Evolutionary conservation across 2,888 invertebrate species (phyloP), one percentile per base, ranked within the genome.

Genomic region (Heterodera filipjevi): DNA sequence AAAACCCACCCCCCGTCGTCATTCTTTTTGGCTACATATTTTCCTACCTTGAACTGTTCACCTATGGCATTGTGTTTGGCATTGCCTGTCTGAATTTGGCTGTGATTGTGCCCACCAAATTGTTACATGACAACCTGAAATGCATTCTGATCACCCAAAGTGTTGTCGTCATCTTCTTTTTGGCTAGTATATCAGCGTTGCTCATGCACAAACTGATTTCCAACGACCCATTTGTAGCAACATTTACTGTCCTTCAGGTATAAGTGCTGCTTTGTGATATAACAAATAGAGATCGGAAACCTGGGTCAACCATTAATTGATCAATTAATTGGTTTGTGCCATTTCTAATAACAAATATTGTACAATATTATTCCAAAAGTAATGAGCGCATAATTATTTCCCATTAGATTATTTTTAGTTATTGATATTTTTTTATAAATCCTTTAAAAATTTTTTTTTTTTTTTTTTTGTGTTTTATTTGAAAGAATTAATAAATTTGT

Each of bases 111-210:
- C 10, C n/a, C 59, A 59, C 59, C n/a, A n/a, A n/a, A 59, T 0
- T 59, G n/a, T n/a, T 59, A 5, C 59, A 59, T 5, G 5, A 8
- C 3, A 59, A 59, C 27, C 59, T 59, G n/a, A 59, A 59, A 27
- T 3, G 59, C 59, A 59, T 59, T 59, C 59, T 59, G 59, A 59
- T 59, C 59, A 59, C 59, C 22, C 59, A 59, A 27, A 59, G 59
- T 59, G n/a, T 59, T n/a, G n/a, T 27, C n/a, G n/a, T 59, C 12
- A 22, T 59, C 3, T 6, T 59, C 0, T n/a, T 0, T 1, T n/a
- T 59, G 59, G 5, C 27, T 8, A 8, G 6, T 8, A 5, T n/a
- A 59, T 3, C 6, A 6, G 59, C n/a, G 12, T 27, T 59, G 59
- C 59, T 59, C 12, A 0, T 59, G n/a, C n/a, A 8, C 3, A 59